phyloP scores from a whole-genome alignment of 1,140 invertebrate species.

The Sycophaga agraensis region DNA sequence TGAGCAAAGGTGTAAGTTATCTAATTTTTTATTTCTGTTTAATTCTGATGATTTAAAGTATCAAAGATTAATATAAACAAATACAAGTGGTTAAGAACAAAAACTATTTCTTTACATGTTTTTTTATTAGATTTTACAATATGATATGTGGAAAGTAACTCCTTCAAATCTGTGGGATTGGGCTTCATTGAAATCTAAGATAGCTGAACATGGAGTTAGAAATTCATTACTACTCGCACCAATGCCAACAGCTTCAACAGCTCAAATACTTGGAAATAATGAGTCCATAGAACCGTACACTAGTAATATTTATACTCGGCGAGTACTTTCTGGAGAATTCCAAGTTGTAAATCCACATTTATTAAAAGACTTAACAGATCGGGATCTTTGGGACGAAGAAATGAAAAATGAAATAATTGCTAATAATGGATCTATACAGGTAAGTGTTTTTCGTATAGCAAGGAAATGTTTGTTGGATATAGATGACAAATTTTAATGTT shows the following conservation, averaged over 20 bases:
- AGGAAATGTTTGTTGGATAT: background rate
- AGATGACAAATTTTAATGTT: conserved; percentile 25
- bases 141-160: conserved; percentile 97
- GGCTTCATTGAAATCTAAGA: conserved; percentile 80
- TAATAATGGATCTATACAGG: conserved; percentile 88
- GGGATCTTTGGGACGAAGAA: conserved; percentile 90
- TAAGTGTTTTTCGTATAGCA: conserved; percentile 32
- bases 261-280: conserved; percentile 98
- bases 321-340: conserved; percentile 89
- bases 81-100: background rate
- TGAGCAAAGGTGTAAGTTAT: conserved; percentile 81
- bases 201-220: conserved; percentile 86
- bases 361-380: conserved; percentile 88
- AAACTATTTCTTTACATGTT: conserved; percentile 30
- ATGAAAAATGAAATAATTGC: conserved; percentile 95
- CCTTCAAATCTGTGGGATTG: conserved; percentile 91
- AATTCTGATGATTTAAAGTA: background rate
- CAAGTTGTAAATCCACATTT: conserved; percentile 97
- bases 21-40: too few relatives aligned
- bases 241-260: conserved; percentile 99
- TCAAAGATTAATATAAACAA: conserved; percentile 1
- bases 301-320: conserved; percentile 92
- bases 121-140: conserved; percentile 85
- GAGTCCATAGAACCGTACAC: conserved; percentile 99
- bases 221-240: conserved; percentile 95